Percentiles rank a stretch among this genome's conserved stretches.
phyloP scores from a whole-genome alignment of 35 echinoderm and acorn worm species.

The Strongylocentrotus purpuratus region DNA sequence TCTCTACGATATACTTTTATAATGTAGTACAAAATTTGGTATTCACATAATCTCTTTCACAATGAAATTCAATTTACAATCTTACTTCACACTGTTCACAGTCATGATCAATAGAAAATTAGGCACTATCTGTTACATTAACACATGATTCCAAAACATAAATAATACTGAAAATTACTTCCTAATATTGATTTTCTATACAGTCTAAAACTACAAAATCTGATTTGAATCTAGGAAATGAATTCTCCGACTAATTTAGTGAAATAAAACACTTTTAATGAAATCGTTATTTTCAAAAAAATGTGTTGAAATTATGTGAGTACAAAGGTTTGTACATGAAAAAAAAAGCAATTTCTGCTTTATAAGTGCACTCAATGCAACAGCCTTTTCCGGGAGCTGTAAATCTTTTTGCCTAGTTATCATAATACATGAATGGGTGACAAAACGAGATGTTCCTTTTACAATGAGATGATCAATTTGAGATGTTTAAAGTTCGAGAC shows the following conservation, averaged over 20 bases:
- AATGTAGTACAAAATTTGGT: slow-evolving; percentile 5
- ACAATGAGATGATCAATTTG: neutral
- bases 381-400: too few relatives aligned
- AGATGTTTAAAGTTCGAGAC: neutral
- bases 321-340: too few relatives aligned
- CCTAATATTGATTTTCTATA: neutral
- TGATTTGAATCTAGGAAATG: neutral
- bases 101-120: slow-evolving; percentile 6
- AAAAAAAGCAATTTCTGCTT: too few relatives aligned
- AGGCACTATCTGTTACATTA: slow-evolving; percentile 11
- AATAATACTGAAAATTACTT: neutral
- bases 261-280: neutral
- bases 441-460: neutral
- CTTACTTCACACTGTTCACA: neutral
- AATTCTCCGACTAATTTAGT: too few relatives aligned
- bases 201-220: neutral
- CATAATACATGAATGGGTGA: neutral
- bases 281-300: neutral
- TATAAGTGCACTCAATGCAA: too few relatives aligned
- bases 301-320: neutral
- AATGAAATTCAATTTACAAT: slow-evolving; percentile 14
- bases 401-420: neutral
- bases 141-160: neutral
- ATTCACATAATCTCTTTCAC: neutral
- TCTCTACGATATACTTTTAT: neutral